Evolutionary conservation across 2,888 invertebrate species (phyloP), one percentile per base, ranked within the genome.

Genomic region (Euzophera pinguis): DNA sequence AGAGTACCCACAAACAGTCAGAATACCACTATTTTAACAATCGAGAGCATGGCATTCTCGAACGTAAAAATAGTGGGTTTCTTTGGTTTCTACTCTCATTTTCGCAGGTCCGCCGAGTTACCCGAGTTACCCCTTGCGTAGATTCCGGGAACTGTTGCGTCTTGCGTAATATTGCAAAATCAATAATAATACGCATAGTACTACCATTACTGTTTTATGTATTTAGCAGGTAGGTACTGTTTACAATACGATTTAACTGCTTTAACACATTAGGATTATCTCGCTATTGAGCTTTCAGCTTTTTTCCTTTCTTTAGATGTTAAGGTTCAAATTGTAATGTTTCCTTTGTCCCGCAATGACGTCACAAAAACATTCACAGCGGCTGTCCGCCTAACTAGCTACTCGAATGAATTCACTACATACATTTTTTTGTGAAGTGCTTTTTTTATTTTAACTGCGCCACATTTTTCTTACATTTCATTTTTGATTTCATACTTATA

Each of bases 51-150:
- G n/a, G n/a, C n/a, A n/a, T 5, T 22, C 22, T 22, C 16, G 17
- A 8, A 45, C 29, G 5, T 29, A 29, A 45, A 45, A 22, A 3
- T 2, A 2, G 32, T 45, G 9, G 13, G 29, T 10, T 5, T 32
- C 45, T 45, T 14, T 10, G 32, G 32, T 14, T 45, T 14, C 8
- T 41, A 54, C 54, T 60, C 45, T 55, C 53, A 37, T 56, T 57
- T 58, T 54, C 47, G 42, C 22, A 22, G 41, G 47, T 51, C 42
- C 54, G 7, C 1, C 3, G 8, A 10, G 10, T 32, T 32, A 6
- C 7, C 9, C 32, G 35, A 12, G 22, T 41, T 10, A 39, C 47
- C 48, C 34, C 10, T 17, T 29, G 49, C 42, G 52, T 50, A 41
- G 14, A 4, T 55, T 55, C 52, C 38, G 17, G 34, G 50, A 55